These are phyloP conservation scores for Gryllus longicercus DNA, from an alignment of 2,888 invertebrate genomes.

Conservation along the genomic window DNA sequence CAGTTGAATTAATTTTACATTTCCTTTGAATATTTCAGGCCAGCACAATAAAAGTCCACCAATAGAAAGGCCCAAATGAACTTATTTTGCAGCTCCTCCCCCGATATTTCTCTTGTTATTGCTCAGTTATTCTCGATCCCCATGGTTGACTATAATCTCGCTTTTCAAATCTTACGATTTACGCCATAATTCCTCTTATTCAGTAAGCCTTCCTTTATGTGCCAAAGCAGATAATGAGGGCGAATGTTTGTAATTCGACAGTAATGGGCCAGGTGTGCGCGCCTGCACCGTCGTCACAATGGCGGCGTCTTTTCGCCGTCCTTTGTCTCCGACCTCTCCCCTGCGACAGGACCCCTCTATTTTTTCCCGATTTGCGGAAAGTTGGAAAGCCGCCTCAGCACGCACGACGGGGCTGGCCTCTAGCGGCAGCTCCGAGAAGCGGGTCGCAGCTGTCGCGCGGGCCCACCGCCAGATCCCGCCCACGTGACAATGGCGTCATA, in stretches of 20 bases:
- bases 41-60: too few species aligned
- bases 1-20: too few species aligned
- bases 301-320: background rate
- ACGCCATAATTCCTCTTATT: background rate
- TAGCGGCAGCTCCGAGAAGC: background rate
- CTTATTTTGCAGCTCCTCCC: too few species aligned
- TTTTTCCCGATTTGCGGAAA: constrained; percentile 10
- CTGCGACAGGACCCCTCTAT: background rate
- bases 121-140: too few species aligned
- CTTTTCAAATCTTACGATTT: background rate
- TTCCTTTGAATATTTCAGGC: too few species aligned
- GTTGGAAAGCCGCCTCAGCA: background rate
- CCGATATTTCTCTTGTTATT: too few species aligned
- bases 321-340: background rate
- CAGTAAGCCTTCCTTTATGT: background rate
- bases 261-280: background rate
- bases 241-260: background rate
- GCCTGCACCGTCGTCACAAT: background rate
- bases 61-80: too few species aligned
- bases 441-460: background rate
- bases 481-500: background rate
- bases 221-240: background rate
- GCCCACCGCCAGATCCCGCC: constrained; percentile 1
- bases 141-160: background rate
- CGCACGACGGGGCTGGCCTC: background rate